Base-by-base conservation (phyloP, 1,140 invertebrate genomes). In the Brachystomella parvula region DNA sequence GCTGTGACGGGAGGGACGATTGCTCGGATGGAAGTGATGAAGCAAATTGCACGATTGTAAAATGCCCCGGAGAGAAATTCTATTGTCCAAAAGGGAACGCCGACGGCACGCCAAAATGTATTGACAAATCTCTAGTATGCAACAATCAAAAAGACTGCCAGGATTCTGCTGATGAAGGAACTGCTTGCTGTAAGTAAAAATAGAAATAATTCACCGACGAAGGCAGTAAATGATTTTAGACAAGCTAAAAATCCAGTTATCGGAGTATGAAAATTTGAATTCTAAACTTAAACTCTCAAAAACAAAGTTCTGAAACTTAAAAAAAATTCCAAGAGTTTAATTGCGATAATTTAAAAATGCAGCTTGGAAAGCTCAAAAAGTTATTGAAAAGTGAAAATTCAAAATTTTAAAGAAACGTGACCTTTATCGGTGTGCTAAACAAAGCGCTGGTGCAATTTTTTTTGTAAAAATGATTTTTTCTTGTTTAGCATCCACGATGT, bases 21-120 rank as follows among this genome's bases (percentile, higher is more conserved):
- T 94, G 91, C 76, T 82, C 84, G 0, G 94, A 96, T 74, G 88
- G 88, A 31, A 88, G 86, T 9, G 94, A 96, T 76, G 94, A 97
- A 77, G 84, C 85, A 59, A 91, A 92, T 78, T 96, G 94, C 78
- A 90, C 88, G 15, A 83, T 86, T 24, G 89, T 93, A 56, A 85
- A 88, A 19, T 98, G 95, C 80, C 89, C 91, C 12, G 67, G 49
- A 28, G 63, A 53, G 3, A 63, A 72, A 58, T 73, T 72, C 31
- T 64, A 63, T 21, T 71, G 72, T 61, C 69, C 66, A 19, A 69
- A 73, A 87, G 85, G 89, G 26, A 83, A 81, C 0, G 77, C 80
- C 0, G 83, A 82, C 17, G 86, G 85, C 3, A 82, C 81, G 2
- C 87, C 89, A 64, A 86, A 90, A 70, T 98, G 96, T 75, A 96